Evolutionary conservation across 2,113 vertebrate species (phyloP), one percentile per base, ranked within the genome.

Genomic region (Notiomystis cincta): DNA sequence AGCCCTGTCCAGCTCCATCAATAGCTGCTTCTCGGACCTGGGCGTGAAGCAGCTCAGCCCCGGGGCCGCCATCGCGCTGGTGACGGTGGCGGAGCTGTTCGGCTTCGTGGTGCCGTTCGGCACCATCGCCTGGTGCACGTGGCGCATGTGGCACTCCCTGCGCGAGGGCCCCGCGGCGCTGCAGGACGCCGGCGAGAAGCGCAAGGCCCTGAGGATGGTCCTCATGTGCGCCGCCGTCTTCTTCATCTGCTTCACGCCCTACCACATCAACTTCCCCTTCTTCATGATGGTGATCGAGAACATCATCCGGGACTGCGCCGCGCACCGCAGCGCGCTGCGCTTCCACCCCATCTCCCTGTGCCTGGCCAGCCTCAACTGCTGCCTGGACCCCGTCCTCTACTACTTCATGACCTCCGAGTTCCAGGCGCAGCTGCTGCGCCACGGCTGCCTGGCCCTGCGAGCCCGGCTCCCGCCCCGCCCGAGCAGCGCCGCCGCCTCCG

Each of bases 331-430:
- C 5, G 95, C 98, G 14, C 77, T 47, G 24, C 96, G 92, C 66
- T 98, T 99, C 89, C 99, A 99, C 93, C 98, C 99, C 1, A 89
- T 99, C 61, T 99, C 98, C 23, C 96, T 99, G 61, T 99, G 98
- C 97, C 87, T 99, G 18, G 98, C 99, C 1, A 99, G 98, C 97
- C 93, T 99, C 48, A 99, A 98, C 95, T 99, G 98, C 95, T 99
- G 98, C 95, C 98, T 99, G 76, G 99, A 99, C 87, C 99, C 98
- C 0, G 91, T 99, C 27, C 97, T 99, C n/a, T 99, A 99, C 96
- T 99, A 99, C 97, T 99, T 99, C 95, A 98, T 98, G 53, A 99
- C 98, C 7, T 98, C 98, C 0, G 99, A 99, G 97, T 99, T 99
- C 96, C 96, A 97, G 80, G 95, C 95, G 82, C 98, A 98, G 93